phyloP scores from a whole-genome alignment of 2,797 vertebrate species.

The Buceros bicornis region DNA sequence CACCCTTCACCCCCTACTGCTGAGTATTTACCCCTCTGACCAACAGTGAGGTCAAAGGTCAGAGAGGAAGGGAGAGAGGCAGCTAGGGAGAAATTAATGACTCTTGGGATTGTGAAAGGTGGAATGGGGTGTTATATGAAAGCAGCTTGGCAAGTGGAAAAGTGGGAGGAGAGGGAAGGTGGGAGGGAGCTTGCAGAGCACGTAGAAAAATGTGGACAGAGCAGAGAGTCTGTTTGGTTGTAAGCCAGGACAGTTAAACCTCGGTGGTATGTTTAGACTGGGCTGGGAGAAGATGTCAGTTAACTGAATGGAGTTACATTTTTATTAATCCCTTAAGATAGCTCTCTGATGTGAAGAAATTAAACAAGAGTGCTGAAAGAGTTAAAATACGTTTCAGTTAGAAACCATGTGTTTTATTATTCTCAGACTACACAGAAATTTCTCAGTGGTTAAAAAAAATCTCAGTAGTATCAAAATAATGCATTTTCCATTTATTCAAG shows the following conservation, averaged over 20 bases:
- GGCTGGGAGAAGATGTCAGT: background rate
- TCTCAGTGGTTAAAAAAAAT: background rate
- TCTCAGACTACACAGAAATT: background rate
- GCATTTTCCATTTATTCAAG: background rate
- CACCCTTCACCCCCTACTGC: background rate
- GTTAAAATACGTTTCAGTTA: slow-evolving; percentile 29
- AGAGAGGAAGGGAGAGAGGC: background rate
- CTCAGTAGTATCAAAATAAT: background rate
- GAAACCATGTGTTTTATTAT: background rate
- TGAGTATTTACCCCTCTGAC: background rate
- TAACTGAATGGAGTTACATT: background rate
- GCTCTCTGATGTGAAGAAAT: background rate
- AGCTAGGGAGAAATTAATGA: background rate
- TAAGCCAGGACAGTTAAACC: background rate
- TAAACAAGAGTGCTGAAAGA: background rate
- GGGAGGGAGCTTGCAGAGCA: background rate
- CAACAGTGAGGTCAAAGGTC: background rate
- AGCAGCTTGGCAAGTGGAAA: background rate
- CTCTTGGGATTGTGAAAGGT: background rate
- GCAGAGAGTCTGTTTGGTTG: background rate
- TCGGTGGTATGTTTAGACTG: background rate
- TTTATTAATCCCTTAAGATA: background rate
- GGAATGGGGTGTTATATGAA: background rate
- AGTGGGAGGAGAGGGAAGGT: background rate
- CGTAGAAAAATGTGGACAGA: background rate